Evolutionary conservation across 2,888 invertebrate species (phyloP).

Genomic region (Patella pellucida): DNA sequence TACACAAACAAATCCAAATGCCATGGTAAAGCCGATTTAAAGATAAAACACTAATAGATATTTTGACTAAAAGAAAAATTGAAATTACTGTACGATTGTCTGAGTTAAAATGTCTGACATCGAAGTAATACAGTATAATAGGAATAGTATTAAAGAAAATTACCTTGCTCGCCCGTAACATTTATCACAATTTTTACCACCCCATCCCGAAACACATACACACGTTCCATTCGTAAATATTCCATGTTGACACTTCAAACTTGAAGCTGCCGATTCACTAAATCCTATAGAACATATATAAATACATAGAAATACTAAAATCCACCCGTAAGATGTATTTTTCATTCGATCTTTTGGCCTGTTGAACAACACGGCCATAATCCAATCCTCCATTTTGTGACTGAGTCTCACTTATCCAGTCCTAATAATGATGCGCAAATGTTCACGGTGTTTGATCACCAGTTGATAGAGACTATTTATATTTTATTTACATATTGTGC

Average conservation of each 20-base stretch:
- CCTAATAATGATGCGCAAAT: too few relatives aligned
- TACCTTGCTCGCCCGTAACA: conserved; percentile 57
- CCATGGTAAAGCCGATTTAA: too few relatives aligned
- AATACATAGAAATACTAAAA: conserved; percentile 9
- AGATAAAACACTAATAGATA: too few relatives aligned
- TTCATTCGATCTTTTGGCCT: neutral
- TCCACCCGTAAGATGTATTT: neutral
- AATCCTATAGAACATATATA: neutral
- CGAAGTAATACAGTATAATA: too few relatives aligned
- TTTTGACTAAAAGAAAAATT: too few relatives aligned
- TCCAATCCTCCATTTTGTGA: conserved; percentile 9
- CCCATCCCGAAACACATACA: conserved; percentile 86
- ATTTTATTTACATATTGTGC: too few relatives aligned
- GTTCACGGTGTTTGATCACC: too few relatives aligned
- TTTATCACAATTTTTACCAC: conserved; percentile 86
- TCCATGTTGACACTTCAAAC: conserved; percentile 77
- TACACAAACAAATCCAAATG: too few relatives aligned
- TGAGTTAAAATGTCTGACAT: too few relatives aligned
- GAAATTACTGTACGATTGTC: too few relatives aligned
- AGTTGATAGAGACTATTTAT: too few relatives aligned
- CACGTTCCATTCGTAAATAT: conserved; percentile 84
- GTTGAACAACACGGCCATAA: neutral
- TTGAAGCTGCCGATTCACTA: neutral
- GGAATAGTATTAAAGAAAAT: neutral
- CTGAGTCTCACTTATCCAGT: neutral